Evolutionary conservation across 2,888 invertebrate genomes (phyloP).

Genomic region (Clostera curtula): DNA sequence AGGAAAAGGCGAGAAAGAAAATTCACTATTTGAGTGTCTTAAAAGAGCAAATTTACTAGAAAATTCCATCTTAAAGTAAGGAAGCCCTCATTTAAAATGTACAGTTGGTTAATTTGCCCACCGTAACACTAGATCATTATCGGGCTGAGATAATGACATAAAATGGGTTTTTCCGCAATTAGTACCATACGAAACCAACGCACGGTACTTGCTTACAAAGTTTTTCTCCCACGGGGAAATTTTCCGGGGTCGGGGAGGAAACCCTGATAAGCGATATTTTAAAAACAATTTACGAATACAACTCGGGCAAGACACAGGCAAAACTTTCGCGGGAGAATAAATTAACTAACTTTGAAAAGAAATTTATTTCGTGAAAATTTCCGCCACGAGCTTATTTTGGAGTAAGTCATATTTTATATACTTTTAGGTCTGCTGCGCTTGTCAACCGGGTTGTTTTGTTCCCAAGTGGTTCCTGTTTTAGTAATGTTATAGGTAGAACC

Average conservation of each 20-base stretch:
- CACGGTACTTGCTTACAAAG: slow-evolving; percentile 25
- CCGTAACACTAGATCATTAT: no score
- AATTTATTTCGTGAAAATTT: slow-evolving; percentile 21
- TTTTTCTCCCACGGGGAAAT: slow-evolving; percentile 32
- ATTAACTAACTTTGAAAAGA: slow-evolving; percentile 31
- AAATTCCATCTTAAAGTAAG: no score
- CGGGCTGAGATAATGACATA: neutral
- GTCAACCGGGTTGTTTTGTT: no score
- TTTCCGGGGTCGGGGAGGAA: slow-evolving; percentile 23
- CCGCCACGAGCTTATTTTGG: slow-evolving; percentile 16
- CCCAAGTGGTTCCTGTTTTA: no score
- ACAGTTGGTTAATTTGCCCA: no score
- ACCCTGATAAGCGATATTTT: slow-evolving; percentile 54
- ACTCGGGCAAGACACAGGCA: slow-evolving; percentile 25
- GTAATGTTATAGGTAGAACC: no score
- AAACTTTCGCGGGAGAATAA: slow-evolving; percentile 33
- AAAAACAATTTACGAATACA: slow-evolving; percentile 48
- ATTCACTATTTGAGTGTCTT: no score
- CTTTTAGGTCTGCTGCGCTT: no score
- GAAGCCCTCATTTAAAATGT: no score
- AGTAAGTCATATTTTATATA: no score
- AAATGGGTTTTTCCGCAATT: neutral
- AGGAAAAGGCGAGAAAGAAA: no score
- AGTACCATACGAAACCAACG: neutral
- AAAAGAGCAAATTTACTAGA: no score